Evolutionary conservation across 1,140 invertebrate genomes (phyloP), one percentile per base, ranked within the genome.

Genomic region (Platyura marginata): DNA sequence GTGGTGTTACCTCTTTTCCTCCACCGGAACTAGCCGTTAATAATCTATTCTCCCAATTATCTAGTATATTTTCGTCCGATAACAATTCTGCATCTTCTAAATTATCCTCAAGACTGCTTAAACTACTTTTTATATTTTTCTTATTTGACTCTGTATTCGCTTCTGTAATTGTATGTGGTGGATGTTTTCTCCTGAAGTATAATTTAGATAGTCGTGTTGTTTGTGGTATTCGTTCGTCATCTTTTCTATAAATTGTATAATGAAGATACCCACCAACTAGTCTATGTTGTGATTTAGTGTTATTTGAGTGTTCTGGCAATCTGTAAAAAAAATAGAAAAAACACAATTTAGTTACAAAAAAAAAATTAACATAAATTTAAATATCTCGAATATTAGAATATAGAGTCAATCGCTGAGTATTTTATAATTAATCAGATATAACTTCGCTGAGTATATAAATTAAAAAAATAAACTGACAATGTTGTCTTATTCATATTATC

Each of bases 21-120:
- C 69, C 71, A 18, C 74, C 75, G 10, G 76, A 74, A 44, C 77
- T 76, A 23, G 75, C 71, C 45, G 72, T 64, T 44, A 74, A 56
- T 49, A 79, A 70, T 25, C 70, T 72, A 29, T 77, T 74, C 51
- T 77, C 72, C 73, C 72, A 76, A 41, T 70, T 63, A 21, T 67
- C 66, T 16, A 57, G 57, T 48, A 58, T 56, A 21, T 52, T 56
- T 1, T 53, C 44, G 20, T 60, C 59, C 40, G 51, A 57, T 0
- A 65, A 46, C 19, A 62, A 42, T 21, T 61, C 62, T 36, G 61
- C 54, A 44, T 66, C 64, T 43, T 63, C 51, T 6, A 51, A 48
- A n/a, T n/a, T n/a, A n/a, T n/a, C n/a, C n/a, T n/a, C n/a, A n/a
- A n/a, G n/a, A n/a, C n/a, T n/a, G n/a, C n/a, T n/a, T n/a, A n/a